Conservation (phyloP, 2,888 invertebrate genomes). For the Eristalis pertinax region DNA sequence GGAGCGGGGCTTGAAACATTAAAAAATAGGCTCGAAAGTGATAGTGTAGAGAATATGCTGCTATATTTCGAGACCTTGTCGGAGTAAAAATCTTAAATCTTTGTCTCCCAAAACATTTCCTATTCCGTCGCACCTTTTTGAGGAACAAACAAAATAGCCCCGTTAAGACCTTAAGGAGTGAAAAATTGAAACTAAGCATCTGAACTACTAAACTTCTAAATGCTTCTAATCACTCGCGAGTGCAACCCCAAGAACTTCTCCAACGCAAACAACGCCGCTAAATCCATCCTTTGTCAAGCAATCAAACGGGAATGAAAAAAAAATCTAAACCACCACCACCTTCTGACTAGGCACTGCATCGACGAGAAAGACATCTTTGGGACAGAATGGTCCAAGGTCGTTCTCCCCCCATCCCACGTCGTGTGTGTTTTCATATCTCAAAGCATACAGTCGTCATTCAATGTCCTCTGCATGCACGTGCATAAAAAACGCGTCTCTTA, state of each 20-base stretch:
- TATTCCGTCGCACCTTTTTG: not conserved
- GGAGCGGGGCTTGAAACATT: no score
- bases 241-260: not conserved
- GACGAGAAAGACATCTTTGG: slow-evolving; percentile 3
- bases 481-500: slow-evolving; percentile 34
- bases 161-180: not conserved
- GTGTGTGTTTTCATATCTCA: slow-evolving; percentile 30
- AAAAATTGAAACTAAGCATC: not conserved
- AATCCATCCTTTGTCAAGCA: not conserved
- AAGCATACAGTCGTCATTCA: slow-evolving; percentile 31
- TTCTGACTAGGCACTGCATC: not conserved
- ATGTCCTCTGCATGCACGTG: slow-evolving; percentile 33
- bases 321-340: not conserved
- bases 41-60: no score
- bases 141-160: not conserved
- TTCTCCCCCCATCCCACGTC: slow-evolving; percentile 7
- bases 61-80: no score
- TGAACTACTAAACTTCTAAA: not conserved
- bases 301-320: not conserved
- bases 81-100: no score
- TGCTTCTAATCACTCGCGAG: not conserved
- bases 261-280: not conserved
- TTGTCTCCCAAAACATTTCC: no score
- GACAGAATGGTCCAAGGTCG: slow-evolving; percentile 30
- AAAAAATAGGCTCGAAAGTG: no score